Base-by-base conservation (phyloP, 2,113 vertebrate genomes). In the Anhinga anhinga region DNA sequence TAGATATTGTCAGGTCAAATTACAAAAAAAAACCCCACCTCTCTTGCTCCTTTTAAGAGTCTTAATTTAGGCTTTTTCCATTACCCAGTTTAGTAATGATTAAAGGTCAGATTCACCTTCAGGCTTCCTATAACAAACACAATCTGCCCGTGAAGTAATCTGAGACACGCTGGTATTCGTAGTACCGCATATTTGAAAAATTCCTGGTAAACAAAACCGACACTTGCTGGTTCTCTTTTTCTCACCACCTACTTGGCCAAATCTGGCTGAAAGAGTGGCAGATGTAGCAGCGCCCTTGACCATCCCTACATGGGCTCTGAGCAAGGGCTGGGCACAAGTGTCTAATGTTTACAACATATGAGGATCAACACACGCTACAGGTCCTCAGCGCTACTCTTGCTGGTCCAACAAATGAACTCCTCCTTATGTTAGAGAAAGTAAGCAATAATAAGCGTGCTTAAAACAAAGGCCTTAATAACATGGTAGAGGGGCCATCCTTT, bases 71-170 rank as follows among this genome's bases (percentile, higher is more conserved):
- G 25, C 13, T 82, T 92, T 95, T 96, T 62, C 77, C 52, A 32
- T 61, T 72, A 42, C n/a, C 12, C 30, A 30, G 30, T 47, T 89
- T 65, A 91, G 65, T 38, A 79, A 82, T 34, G 53, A 76, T 45
- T 82, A 36, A 90, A 95, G 78, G 70, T 87, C 80, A 91, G 65
- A 69, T 82, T 91, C 66, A 89, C 50, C 53, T 87, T 20, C 73
- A 89, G 53, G 40, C n/a, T 92, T 87, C 53, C 66, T 58, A 30
- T 50, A 66, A 47, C 81, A 92, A 91, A 65, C 55, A 53, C 32
- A 84, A 19, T 65, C 44, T 47, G 7, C n/a, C 52, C 21, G 7
- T 85, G 78, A 50, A 15, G 45, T 49, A 76, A 89, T 38, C 30
- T 0, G 15, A 89, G 56, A 66, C 22, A 52, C 2, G 0, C 11